A percentile compares a stretch with the other conserved stretches of the same genome.
Conservation (phyloP, 64 coral and sea anemone genomes). For the Cladopsammia gracilis region DNA sequence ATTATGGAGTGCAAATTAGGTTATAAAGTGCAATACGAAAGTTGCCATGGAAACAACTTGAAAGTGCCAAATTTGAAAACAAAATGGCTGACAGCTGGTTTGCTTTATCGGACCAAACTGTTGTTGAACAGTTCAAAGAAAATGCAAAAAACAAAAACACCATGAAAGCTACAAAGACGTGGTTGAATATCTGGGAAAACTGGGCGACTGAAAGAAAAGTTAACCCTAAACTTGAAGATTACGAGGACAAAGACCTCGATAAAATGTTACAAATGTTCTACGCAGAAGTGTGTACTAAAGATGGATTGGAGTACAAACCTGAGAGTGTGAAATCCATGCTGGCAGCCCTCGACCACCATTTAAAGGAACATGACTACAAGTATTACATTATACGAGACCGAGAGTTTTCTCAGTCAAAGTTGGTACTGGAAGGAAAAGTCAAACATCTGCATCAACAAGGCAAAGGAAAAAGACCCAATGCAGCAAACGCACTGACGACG, state of each 20-base stretch:
- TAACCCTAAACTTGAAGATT: background rate
- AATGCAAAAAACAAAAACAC: no score
- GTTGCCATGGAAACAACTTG: no score
- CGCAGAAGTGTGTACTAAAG: conserved; percentile 38
- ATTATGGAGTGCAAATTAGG: no score
- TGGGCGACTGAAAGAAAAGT: background rate
- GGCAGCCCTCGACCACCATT: conserved; percentile 47
- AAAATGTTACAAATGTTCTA: conserved; percentile 44
- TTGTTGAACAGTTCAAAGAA: no score
- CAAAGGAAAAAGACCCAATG: conserved; percentile 21
- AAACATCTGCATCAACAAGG: conserved; percentile 4
- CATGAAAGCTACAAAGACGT: no score
- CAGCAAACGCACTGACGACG: background rate
- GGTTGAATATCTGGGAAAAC: no score
- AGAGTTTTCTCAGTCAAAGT: conserved; percentile 30
- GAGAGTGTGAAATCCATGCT: conserved; percentile 62
- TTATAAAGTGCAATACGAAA: no score
- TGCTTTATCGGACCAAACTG: no score
- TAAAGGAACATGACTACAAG: conserved; percentile 15
- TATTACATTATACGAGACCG: conserved; percentile 14
- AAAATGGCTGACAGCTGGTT: no score
- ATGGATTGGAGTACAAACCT: conserved; percentile 53
- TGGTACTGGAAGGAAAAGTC: conserved; percentile 2
- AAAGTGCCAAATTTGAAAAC: no score
- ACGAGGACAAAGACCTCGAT: conserved; percentile 21